Percentiles rank a stretch among this genome's conserved stretches.
phyloP scores from a whole-genome alignment of 2,888 invertebrate species.

The Torymus tubicola region DNA sequence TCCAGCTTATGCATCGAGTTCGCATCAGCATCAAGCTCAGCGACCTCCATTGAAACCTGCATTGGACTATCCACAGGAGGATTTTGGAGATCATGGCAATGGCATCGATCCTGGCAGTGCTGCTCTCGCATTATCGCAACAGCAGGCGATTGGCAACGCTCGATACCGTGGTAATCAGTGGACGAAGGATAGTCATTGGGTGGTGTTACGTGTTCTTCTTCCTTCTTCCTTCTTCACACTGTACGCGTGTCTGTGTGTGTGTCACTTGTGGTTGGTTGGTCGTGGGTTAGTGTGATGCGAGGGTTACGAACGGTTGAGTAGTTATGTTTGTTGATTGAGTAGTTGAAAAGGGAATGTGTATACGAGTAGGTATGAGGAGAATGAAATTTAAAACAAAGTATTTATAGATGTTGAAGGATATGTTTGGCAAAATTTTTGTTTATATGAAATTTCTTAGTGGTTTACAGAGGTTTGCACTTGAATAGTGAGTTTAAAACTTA shows the following conservation, averaged over 20 bases:
- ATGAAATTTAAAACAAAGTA: no score
- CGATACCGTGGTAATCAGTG: constrained; percentile 73
- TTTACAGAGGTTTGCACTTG: no score
- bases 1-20: constrained; percentile 41
- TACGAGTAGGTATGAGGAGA: no score
- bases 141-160: constrained; percentile 29
- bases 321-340: no score
- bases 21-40: constrained; percentile 58
- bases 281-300: no score
- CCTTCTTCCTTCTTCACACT: neutral
- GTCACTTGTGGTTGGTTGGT: no score
- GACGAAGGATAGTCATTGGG: neutral
- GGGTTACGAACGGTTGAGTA: no score
- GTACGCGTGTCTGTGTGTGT: neutral
- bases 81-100: constrained; percentile 52
- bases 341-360: no score
- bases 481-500: no score
- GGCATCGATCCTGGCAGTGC: neutral
- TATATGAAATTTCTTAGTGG: no score
- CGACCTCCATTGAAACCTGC: constrained; percentile 62
- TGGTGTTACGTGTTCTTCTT: neutral
- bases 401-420: no score
- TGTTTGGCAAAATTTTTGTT: no score
- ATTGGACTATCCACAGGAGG: constrained; percentile 71
- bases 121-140: neutral